phyloP scores from a whole-genome alignment of 1,140 invertebrate species.

The Lerema accius region DNA sequence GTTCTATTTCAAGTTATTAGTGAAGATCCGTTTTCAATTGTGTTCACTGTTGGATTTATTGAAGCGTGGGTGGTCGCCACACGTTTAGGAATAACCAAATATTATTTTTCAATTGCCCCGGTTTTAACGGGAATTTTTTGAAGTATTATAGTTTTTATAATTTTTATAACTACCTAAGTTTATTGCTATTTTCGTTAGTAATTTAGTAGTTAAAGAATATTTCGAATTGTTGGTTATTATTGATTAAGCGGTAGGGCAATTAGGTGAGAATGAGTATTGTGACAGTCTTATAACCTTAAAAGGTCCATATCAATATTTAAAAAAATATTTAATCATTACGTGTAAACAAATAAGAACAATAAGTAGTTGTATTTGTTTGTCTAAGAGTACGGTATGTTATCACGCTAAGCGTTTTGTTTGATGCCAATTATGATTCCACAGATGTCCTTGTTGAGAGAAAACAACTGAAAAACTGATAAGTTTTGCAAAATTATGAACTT shows the following conservation, averaged over 20 bases:
- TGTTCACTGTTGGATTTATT: slow-evolving; percentile 73
- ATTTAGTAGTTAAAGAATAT: slow-evolving; percentile 50
- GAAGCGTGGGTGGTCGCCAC: slow-evolving; percentile 51
- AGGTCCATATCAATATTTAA: slow-evolving; percentile 81
- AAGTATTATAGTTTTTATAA: slow-evolving; percentile 76
- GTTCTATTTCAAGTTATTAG: slow-evolving; percentile 70
- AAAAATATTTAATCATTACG: slow-evolving; percentile 75
- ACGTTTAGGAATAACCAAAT: slow-evolving; percentile 63
- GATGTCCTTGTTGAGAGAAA: slow-evolving; percentile 13
- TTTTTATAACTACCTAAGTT: slow-evolving; percentile 53
- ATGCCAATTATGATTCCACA: slow-evolving; percentile 31
- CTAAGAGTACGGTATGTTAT: slow-evolving; percentile 49
- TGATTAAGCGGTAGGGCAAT: slow-evolving; percentile 60
- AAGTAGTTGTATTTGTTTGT: slow-evolving; percentile 74
- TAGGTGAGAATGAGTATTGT: slow-evolving; percentile 55
- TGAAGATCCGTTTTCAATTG: slow-evolving; percentile 59
- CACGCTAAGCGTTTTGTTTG: slow-evolving; percentile 70
- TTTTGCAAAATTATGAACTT: too few species aligned
- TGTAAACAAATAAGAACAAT: slow-evolving; percentile 78
- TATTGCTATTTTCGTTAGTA: slow-evolving; percentile 42
- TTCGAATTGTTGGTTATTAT: slow-evolving; percentile 66
- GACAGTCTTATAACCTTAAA: slow-evolving; percentile 70
- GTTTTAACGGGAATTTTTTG: slow-evolving; percentile 70
- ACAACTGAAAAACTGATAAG: too few species aligned
- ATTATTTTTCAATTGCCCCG: slow-evolving; percentile 60